These are phyloP conservation scores for Diabrotica virgifera DNA, from an alignment of 1,140 invertebrate genomes.

Conservation along the genomic window DNA sequence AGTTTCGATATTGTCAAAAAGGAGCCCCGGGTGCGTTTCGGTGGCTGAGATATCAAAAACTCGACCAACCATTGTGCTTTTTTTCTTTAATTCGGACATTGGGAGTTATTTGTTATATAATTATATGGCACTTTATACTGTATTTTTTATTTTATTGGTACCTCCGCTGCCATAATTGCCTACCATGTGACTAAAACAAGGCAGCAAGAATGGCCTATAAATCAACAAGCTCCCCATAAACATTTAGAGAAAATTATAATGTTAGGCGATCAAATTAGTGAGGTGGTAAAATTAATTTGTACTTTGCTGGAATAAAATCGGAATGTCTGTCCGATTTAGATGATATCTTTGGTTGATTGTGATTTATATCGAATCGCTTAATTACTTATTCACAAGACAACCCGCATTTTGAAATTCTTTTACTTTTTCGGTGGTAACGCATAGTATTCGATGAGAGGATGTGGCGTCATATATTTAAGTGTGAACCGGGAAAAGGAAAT, in stretches of 20 bases:
- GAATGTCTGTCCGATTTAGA: slow-evolving; percentile 6
- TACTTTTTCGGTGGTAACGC: no score
- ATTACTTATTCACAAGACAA: slow-evolving; percentile 9
- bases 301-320: slow-evolving; percentile 11
- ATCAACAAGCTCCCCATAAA: slow-evolving; percentile 10
- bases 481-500: no score
- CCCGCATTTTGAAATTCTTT: no score
- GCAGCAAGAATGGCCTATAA: slow-evolving; percentile 18
- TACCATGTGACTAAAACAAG: slow-evolving; percentile 10
- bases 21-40: slow-evolving; percentile 9
- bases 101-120: slow-evolving; percentile 27
- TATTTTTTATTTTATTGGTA: slow-evolving; percentile 20
- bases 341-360: slow-evolving; percentile 6
- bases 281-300: slow-evolving; percentile 16
- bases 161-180: slow-evolving; percentile 15
- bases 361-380: slow-evolving; percentile 9
- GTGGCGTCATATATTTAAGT: no score
- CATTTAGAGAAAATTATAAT: slow-evolving; percentile 14
- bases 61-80: slow-evolving; percentile 7
- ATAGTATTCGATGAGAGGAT: no score
- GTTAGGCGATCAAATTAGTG: slow-evolving; percentile 2
- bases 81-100: slow-evolving; percentile 23
- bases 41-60: slow-evolving; percentile 5
- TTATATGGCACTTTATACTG: slow-evolving; percentile 22
- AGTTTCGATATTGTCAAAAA: slow-evolving; percentile 37